Base-by-base conservation (phyloP, 2,113 vertebrate species). In the Pterocles gutturalis region DNA sequence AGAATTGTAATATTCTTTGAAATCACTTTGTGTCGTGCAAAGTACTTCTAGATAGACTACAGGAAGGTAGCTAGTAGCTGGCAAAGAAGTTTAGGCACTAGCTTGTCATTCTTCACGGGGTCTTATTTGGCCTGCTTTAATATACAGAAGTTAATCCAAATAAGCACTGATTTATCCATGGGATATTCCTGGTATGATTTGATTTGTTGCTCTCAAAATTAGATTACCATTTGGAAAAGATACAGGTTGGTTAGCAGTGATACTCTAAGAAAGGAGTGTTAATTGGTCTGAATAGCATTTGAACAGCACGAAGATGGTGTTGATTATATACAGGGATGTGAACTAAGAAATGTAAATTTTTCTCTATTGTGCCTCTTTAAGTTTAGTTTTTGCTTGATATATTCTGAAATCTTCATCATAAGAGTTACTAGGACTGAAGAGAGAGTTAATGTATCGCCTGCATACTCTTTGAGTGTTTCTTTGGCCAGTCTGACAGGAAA, bases 81-180 rank as follows among this genome's bases (percentile, higher is more conserved):
- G 13, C 22, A 73, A 43, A 87, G 55, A 34, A 72, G 9, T 12
- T 26, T 2, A 36, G 69, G 45, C 41, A 11, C 20, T 15, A 1
- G 25, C 4, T 72, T 29, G 2, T 22, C 2, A 3, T 15, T 29
- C 2, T 43, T 57, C 10, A 15, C 18, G 24, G 41, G 22, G 31
- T 5, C 22, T 57, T 51, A 9, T 0, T 1, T 29, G 49, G 45
- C 22, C 55, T 57, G 22, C 5, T 22, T 17, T 29, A 5, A 22
- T 11, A 0, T 9, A 18, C 46, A 66, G 16, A 78, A 83, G 28
- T 61, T 66, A 89, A 43, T 73, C n/a, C 38, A 33, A 36, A 26
- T 43, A 9, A 20, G 34, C 0, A 1, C 2, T 45, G 20, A 25
- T 45, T 57, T 61, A 11, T 7, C 22, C 0, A 0, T 18, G 43